Conservation (phyloP, 1,140 invertebrate species). For the Diabrotica virgifera region DNA sequence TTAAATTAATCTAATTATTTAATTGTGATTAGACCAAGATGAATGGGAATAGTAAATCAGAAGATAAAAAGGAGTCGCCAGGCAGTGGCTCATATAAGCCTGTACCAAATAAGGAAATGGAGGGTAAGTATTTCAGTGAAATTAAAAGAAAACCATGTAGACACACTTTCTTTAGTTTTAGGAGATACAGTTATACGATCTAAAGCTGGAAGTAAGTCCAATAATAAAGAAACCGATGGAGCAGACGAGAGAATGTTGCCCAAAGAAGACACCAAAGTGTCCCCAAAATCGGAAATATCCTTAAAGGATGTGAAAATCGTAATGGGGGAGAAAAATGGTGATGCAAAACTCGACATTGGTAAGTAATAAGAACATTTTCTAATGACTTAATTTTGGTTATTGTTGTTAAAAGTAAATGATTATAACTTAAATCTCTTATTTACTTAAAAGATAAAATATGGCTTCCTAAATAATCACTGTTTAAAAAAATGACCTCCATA, state of each 20-base stretch:
- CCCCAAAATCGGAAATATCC: slow-evolving; percentile 53
- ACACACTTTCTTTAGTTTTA: slow-evolving; percentile 49
- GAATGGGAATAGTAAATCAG: slow-evolving; percentile 7
- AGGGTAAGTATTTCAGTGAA: slow-evolving; percentile 44
- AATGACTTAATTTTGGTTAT: no score
- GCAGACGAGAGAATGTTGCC: slow-evolving; percentile 67
- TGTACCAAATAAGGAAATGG: slow-evolving; percentile 57
- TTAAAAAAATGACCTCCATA: no score
- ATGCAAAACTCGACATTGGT: slow-evolving; percentile 83
- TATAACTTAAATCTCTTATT: slow-evolving; percentile 1
- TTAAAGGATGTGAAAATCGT: slow-evolving; percentile 68
- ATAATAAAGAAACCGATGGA: slow-evolving; percentile 49
- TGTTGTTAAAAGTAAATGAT: no score
- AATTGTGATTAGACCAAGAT: not conserved
- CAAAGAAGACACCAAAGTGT: slow-evolving; percentile 58
- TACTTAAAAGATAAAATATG: no score
- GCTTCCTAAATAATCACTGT: no score
- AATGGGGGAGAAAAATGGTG: slow-evolving; percentile 72
- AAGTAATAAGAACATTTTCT: slow-evolving; percentile 41
- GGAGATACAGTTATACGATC: slow-evolving; percentile 45
- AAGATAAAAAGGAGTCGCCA: slow-evolving; percentile 26
- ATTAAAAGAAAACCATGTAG: slow-evolving; percentile 8
- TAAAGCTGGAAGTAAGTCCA: slow-evolving; percentile 35
- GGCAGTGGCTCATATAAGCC: slow-evolving; percentile 56
- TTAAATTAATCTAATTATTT: not conserved